Conservation (phyloP, 1,140 invertebrate genomes). For the Pogonomyrmex barbatus region DNA sequence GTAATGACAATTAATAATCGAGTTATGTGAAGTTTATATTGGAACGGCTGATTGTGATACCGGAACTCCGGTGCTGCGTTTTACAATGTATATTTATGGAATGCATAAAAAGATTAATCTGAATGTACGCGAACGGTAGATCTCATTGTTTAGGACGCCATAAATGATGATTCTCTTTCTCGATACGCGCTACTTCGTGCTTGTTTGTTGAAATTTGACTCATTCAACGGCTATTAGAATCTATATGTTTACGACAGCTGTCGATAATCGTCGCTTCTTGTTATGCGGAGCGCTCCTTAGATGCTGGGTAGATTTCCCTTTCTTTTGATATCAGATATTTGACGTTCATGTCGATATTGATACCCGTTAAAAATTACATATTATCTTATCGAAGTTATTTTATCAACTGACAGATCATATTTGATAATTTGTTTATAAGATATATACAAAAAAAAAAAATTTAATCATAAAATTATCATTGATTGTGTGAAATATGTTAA, state of each 20-base stretch:
- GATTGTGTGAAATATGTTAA: background rate
- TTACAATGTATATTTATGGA: background rate
- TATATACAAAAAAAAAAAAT: background rate
- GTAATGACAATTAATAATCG: slow-evolving; percentile 59
- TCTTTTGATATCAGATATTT: slow-evolving; percentile 16
- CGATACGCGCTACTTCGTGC: background rate
- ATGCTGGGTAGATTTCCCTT: slow-evolving; percentile 2
- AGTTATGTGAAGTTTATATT: slow-evolving; percentile 39
- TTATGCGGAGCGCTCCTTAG: slow-evolving; percentile 44
- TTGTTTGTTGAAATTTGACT: slow-evolving; percentile 28
- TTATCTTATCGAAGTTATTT: background rate
- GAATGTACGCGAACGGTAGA: background rate
- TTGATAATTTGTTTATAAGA: background rate
- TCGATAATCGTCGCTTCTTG: slow-evolving; percentile 68
- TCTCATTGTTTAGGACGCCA: background rate
- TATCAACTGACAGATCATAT: background rate
- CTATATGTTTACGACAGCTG: slow-evolving; percentile 66
- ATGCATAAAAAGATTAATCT: background rate
- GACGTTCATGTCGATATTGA: slow-evolving; percentile 51
- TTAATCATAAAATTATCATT: background rate
- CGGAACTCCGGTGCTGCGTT: background rate
- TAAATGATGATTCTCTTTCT: slow-evolving; percentile 3
- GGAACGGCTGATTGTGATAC: slow-evolving; percentile 4
- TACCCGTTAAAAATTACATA: slow-evolving; percentile 21
- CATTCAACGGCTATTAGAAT: slow-evolving; percentile 9